Percentiles rank a stretch among this genome's conserved stretches.
These are phyloP conservation scores for Daubentonia madagascariensis DNA, from an alignment of 2,113 vertebrate genomes.

Conservation along the genomic window DNA sequence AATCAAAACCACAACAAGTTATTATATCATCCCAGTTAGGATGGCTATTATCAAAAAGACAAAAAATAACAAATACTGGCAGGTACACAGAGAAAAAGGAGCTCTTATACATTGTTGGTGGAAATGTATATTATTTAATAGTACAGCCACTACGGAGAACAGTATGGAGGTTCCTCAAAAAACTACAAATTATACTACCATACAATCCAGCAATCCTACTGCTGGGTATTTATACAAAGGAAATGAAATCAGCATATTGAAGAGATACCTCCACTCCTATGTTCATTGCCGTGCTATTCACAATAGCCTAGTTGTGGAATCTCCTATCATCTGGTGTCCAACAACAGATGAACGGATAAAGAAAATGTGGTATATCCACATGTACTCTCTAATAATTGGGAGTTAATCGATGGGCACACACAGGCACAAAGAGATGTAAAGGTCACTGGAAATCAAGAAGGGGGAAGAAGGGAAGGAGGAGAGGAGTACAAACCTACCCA, in stretches of 20 bases:
- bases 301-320: background rate
- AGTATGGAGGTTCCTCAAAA: background rate
- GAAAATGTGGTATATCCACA: no score
- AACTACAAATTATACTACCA: background rate
- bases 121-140: background rate
- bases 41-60: background rate
- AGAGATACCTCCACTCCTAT: background rate
- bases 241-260: background rate
- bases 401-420: no score
- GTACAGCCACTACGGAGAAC: background rate
- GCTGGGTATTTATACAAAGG: background rate
- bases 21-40: background rate
- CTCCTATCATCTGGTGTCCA: background rate
- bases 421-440: no score
- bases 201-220: background rate
- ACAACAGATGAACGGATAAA: background rate
- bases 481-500: no score
- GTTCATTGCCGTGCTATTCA: background rate
- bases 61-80: background rate
- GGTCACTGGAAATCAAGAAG: no score
- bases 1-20: no score
- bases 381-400: no score
- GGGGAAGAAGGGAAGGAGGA: no score
- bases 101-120: background rate
- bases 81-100: background rate